A percentile compares a stretch with the other conserved stretches of the same genome.
Conservation (phyloP, 1,140 invertebrate genomes). For the Chionoecetes opilio region DNA sequence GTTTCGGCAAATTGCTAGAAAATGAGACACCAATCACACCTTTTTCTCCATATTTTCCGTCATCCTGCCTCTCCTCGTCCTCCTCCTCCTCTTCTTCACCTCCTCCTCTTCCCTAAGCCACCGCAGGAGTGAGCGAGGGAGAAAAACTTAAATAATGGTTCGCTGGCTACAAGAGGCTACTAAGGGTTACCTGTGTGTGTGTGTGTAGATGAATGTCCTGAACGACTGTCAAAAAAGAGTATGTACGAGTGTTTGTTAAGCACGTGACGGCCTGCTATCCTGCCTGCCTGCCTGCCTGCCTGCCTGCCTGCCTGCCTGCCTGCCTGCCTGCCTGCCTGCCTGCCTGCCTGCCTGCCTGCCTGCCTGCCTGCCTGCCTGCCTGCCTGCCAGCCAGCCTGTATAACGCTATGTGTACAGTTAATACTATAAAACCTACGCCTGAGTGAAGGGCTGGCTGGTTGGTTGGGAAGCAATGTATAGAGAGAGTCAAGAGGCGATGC, state of each 20-base stretch:
- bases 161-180: not conserved
- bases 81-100: not conserved
- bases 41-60: not conserved
- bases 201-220: not conserved
- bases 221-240: not conserved
- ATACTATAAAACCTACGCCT: not conserved
- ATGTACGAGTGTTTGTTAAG: not conserved
- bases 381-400: no score
- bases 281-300: not conserved
- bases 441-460: not conserved
- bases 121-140: not conserved
- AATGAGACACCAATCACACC: not conserved
- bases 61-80: not conserved
- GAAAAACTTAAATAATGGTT: slow-evolving; percentile 13
- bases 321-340: not conserved
- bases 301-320: not conserved
- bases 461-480: not conserved
- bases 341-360: not conserved
- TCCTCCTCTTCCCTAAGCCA: not conserved
- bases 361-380: not conserved
- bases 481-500: not conserved
- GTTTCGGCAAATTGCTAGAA: not conserved
- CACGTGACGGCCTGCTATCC: not conserved
- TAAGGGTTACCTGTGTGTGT: not conserved
- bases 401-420: not conserved